Conservation (phyloP, 2,888 invertebrate species). For the Alviniconcha strummeri region DNA sequence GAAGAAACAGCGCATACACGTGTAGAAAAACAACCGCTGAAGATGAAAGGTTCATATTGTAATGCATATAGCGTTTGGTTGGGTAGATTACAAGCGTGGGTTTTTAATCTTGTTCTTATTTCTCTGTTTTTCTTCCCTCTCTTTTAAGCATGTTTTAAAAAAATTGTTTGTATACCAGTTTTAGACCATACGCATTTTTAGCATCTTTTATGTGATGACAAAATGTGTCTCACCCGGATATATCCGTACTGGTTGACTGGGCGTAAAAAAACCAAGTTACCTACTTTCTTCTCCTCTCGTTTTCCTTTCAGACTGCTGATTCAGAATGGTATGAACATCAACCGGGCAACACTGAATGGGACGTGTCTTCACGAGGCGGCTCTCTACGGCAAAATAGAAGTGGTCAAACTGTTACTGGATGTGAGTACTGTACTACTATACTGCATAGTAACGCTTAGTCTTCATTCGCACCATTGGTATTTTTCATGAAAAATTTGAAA, state of each 20-base stretch:
- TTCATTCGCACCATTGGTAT: not conserved
- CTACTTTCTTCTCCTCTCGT: not conserved
- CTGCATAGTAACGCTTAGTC: not conserved
- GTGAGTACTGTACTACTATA: slow-evolving; percentile 50
- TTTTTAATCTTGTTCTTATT: no score
- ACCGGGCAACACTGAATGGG: slow-evolving; percentile 73
- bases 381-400: slow-evolving; percentile 73
- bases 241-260: not conserved
- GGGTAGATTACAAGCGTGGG: no score
- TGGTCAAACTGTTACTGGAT: slow-evolving; percentile 72
- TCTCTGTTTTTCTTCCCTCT: no score
- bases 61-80: no score
- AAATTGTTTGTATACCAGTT: no score
- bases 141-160: no score
- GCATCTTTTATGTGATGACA: not conserved
- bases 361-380: slow-evolving; percentile 75
- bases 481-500: no score
- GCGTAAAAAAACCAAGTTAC: not conserved
- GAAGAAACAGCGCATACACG: no score
- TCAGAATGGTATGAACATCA: slow-evolving; percentile 74
- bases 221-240: no score
- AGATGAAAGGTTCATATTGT: no score
- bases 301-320: slow-evolving; percentile 68
- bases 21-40: no score
- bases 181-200: not conserved